Conservation (phyloP, 2,888 invertebrate species). For the Phrixothrix hirtus region DNA sequence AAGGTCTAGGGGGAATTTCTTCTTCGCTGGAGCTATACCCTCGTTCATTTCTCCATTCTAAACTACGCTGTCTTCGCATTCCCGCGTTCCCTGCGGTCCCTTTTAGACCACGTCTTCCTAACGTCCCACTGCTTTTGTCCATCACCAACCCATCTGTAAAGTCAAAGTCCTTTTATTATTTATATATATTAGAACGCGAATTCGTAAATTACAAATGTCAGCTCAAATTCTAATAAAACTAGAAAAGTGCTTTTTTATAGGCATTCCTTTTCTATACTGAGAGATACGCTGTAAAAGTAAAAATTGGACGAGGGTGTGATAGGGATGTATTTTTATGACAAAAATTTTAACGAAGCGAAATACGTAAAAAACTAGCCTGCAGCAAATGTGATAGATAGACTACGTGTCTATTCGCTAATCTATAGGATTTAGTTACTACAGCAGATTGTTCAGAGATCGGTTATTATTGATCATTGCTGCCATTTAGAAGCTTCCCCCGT, state of each 20-base stretch:
- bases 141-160: constrained; percentile 51
- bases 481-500: constrained; percentile 37
- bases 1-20: constrained; percentile 53
- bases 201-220: neutral
- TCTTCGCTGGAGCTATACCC: constrained; percentile 63
- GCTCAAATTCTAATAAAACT: neutral
- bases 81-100: constrained; percentile 42
- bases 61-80: constrained; percentile 60
- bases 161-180: neutral
- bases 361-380: neutral
- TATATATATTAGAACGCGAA: neutral
- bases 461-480: constrained; percentile 45
- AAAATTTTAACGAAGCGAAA: neutral
- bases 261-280: neutral
- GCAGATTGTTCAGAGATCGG: constrained; percentile 35
- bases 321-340: neutral
- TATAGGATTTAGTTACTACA: constrained; percentile 38
- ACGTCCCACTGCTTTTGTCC: constrained; percentile 50
- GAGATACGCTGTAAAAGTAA: neutral
- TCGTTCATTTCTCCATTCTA: constrained; percentile 62
- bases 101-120: constrained; percentile 51
- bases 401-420: constrained; percentile 44
- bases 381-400: constrained; percentile 12
- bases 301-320: neutral
- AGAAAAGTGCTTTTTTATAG: neutral